Evolutionary conservation across 2,888 invertebrate species (phyloP).

Genomic region (Ornithoptera alexandrae): DNA sequence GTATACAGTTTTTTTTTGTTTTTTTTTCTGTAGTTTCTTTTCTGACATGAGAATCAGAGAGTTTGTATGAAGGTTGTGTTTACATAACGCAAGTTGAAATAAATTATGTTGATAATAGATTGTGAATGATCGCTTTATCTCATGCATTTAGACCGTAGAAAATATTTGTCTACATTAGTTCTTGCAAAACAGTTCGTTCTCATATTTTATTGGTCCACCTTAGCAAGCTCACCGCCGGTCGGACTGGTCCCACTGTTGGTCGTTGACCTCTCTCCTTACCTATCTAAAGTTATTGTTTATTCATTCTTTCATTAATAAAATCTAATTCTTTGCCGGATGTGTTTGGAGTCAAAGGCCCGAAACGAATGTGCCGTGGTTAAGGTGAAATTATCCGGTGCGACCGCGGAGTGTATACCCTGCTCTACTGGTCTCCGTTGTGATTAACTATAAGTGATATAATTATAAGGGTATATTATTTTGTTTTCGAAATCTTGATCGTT

Average conservation of each 20-base stretch:
- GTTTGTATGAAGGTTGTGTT: too few relatives aligned
- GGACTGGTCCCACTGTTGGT: slow-evolving; percentile 53
- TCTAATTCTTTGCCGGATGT: slow-evolving; percentile 36
- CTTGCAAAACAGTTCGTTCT: slow-evolving; percentile 57
- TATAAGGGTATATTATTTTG: too few relatives aligned
- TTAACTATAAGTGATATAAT: too few relatives aligned
- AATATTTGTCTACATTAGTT: slow-evolving; percentile 9
- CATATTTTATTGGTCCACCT: slow-evolving; percentile 60
- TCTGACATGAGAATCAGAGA: too few relatives aligned
- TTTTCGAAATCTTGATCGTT: too few relatives aligned
- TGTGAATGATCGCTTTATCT: background rate
- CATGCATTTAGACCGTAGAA: background rate
- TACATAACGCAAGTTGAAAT: too few relatives aligned
- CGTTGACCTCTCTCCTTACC: slow-evolving; percentile 49
- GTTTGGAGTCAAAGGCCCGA: slow-evolving; percentile 29
- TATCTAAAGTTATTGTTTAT: slow-evolving; percentile 44
- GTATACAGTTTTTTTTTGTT: too few relatives aligned
- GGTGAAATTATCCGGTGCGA: slow-evolving; percentile 11
- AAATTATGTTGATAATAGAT: too few relatives aligned
- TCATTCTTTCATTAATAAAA: slow-evolving; percentile 45
- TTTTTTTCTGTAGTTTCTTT: too few relatives aligned
- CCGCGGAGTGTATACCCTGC: too few relatives aligned
- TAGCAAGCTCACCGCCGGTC: slow-evolving; percentile 49
- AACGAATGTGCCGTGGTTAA: slow-evolving; percentile 16
- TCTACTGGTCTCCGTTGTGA: too few relatives aligned